Percentiles rank a stretch among this genome's conserved stretches.
phyloP scores from a whole-genome alignment of 92 coral and sea anemone species.

The Epizoanthus stellaris region DNA sequence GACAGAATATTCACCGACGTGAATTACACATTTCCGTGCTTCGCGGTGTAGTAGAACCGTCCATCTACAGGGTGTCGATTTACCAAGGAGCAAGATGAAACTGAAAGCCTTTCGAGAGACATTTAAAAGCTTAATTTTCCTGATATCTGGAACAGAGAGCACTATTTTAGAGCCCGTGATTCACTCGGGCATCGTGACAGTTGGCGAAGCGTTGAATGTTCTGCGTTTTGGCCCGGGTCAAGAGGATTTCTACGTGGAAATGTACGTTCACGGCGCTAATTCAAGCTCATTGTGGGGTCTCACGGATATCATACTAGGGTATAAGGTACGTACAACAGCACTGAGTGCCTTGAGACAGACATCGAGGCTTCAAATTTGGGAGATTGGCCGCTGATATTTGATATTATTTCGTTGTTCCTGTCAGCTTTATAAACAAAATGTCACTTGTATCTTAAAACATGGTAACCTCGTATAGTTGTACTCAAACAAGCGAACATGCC shows the following conservation, averaged over 20 bases:
- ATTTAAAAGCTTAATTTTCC: conserved; percentile 24
- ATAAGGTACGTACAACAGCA: conserved; percentile 3
- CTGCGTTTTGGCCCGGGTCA: conserved; percentile 38
- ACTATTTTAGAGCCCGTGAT: conserved; percentile 19
- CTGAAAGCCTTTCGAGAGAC: conserved; percentile 4
- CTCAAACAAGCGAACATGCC: no score
- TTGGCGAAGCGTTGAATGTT: conserved; percentile 25
- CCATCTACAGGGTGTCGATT: background rate
- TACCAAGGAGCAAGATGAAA: background rate
- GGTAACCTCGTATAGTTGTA: no score
- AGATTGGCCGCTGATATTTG: no score
- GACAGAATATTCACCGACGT: background rate
- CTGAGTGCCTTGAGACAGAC: no score
- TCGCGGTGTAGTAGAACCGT: no score
- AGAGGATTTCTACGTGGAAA: conserved; percentile 34
- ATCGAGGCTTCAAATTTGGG: no score
- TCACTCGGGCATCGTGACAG: conserved; percentile 33
- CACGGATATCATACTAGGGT: conserved; percentile 30
- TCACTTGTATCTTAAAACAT: no score
- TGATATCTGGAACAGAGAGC: conserved; percentile 9
- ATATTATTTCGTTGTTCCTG: no score
- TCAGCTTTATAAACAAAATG: no score
- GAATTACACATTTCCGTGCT: background rate
- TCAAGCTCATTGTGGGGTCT: conserved; percentile 26
- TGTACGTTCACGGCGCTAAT: background rate